These are phyloP conservation scores for Campoplex nolae DNA, from an alignment of 2,888 invertebrate species.

Conservation along the genomic window DNA sequence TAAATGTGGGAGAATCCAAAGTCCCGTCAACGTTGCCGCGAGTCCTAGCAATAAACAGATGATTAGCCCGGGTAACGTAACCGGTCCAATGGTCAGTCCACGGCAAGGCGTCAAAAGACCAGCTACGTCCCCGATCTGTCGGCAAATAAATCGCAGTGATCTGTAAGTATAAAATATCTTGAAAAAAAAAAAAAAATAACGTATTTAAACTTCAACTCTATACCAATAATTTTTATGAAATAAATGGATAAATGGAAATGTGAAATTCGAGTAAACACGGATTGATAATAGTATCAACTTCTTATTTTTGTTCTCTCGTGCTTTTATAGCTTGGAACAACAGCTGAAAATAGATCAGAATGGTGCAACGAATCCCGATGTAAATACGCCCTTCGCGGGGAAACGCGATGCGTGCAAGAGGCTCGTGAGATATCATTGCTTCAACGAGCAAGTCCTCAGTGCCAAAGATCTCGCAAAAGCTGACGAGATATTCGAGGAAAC, in stretches of 20 bases:
- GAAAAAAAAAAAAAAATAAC: background rate
- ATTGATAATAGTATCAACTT: background rate
- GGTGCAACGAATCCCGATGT: conserved; percentile 91
- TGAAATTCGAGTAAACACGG: background rate
- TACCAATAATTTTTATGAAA: background rate
- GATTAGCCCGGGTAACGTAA: conserved; percentile 75
- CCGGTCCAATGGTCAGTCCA: conserved; percentile 76
- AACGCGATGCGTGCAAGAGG: conserved; percentile 91
- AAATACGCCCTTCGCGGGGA: conserved; percentile 89
- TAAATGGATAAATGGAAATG: background rate
- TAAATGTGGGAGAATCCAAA: conserved; percentile 71
- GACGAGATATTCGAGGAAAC: conserved; percentile 90
- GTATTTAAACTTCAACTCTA: background rate
- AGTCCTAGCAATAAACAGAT: conserved; percentile 74
- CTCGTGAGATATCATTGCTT: conserved; percentile 91
- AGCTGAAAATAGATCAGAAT: conserved; percentile 90
- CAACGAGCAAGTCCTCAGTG: conserved; percentile 88
- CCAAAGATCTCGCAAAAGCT: conserved; percentile 89
- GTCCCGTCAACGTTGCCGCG: conserved; percentile 72
- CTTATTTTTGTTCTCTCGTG: conserved; percentile 50
- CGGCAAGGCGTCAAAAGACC: conserved; percentile 83
- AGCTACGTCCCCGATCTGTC: conserved; percentile 80
- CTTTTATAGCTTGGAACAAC: conserved; percentile 89
- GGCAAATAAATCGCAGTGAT: conserved; percentile 82
- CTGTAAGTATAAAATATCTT: conserved; percentile 80